Evolutionary conservation across 2,888 invertebrate genomes (phyloP).

Genomic region (Exephanes ischioxanthus): DNA sequence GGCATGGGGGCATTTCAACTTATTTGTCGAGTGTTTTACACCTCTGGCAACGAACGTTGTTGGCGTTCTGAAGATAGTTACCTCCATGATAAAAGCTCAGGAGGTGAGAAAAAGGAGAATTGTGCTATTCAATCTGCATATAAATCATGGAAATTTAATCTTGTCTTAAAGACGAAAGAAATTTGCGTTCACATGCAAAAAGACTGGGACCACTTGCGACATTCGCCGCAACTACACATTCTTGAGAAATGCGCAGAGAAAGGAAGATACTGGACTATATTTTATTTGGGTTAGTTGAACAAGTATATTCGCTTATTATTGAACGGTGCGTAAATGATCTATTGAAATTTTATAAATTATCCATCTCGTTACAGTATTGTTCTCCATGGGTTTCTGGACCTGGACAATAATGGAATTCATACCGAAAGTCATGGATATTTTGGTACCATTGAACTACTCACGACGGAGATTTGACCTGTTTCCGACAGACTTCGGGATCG

Average conservation of each 20-base stretch:
- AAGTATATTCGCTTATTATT: neutral
- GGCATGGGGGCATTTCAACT: neutral
- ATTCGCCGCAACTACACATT: neutral
- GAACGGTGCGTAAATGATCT: neutral
- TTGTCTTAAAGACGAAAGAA: constrained; percentile 7
- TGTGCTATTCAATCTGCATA: neutral
- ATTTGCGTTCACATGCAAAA: neutral
- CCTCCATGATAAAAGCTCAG: neutral
- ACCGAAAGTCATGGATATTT: neutral
- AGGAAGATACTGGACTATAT: neutral
- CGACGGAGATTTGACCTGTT: neutral
- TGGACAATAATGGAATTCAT: neutral
- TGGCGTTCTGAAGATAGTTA: neutral
- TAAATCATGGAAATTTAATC: neutral
- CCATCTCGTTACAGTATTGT: neutral
- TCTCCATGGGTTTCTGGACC: neutral
- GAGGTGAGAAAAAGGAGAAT: neutral
- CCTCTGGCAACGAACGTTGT: neutral
- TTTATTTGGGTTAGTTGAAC: constrained; percentile 2
- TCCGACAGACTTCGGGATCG: constrained; percentile 21
- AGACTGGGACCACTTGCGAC: neutral
- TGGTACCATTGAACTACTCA: constrained; percentile 16
- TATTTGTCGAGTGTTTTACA: constrained; percentile 3
- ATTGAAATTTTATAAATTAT: neutral
- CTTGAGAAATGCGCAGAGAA: neutral